These are phyloP conservation scores for Onychostoma macrolepis DNA, from an alignment of 2,113 vertebrate species.

Conservation along the genomic window DNA sequence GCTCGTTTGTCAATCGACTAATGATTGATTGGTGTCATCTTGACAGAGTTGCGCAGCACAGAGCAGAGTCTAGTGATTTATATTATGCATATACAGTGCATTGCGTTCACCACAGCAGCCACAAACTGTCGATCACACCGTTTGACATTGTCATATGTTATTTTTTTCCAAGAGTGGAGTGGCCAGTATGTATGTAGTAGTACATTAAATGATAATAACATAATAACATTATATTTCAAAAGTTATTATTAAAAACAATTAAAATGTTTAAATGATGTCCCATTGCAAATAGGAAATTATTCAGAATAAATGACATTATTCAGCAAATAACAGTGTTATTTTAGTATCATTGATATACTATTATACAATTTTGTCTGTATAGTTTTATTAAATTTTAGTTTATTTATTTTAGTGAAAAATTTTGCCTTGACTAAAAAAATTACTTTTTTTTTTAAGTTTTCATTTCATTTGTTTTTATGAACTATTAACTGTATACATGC, in stretches of 20 bases:
- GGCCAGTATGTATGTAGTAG: neutral
- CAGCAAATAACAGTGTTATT: neutral
- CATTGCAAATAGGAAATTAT: neutral
- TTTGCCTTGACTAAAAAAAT: neutral
- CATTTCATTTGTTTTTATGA: too few relatives aligned
- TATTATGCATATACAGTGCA: neutral
- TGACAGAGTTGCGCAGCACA: neutral
- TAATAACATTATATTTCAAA: neutral
- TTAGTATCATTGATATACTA: neutral
- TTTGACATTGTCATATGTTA: too few relatives aligned
- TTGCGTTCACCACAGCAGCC: neutral
- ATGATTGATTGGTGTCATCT: conserved; percentile 37
- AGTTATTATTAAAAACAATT: neutral
- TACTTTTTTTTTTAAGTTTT: too few relatives aligned
- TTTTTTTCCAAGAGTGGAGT: neutral
- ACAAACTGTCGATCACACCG: neutral
- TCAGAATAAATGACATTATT: neutral
- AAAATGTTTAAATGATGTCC: neutral
- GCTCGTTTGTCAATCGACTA: conserved; percentile 14
- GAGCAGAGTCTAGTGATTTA: conserved; percentile 19
- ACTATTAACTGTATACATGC: too few relatives aligned
- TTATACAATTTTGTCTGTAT: too few relatives aligned
- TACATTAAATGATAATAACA: neutral
- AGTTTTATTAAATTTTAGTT: too few relatives aligned
- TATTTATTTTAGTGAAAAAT: too few relatives aligned